Conservation (phyloP, 1,140 invertebrate species). For the Trypoxylus dichotomus region DNA sequence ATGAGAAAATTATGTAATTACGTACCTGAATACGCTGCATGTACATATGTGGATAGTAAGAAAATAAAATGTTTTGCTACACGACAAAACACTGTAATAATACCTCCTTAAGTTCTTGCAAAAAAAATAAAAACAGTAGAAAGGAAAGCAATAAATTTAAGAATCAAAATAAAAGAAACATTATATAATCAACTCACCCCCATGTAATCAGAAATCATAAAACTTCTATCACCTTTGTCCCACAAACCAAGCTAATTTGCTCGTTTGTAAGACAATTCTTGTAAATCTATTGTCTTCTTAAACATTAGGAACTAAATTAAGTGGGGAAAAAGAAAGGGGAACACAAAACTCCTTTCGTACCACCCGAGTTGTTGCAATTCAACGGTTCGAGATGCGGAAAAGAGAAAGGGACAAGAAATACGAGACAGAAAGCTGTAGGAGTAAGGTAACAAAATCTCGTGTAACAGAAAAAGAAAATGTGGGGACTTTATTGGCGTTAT, state of each 20-base stretch:
- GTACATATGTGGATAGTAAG: too few species aligned
- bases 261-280: constrained; percentile 2
- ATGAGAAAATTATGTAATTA: too few species aligned
- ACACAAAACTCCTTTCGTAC: not conserved
- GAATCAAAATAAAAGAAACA: too few species aligned
- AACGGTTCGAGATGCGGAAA: not conserved
- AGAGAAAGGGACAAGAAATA: not conserved
- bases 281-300: constrained; percentile 9
- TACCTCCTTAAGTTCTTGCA: too few species aligned
- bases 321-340: not conserved
- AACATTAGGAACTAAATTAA: constrained; percentile 8
- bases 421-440: not conserved
- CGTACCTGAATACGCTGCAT: too few species aligned
- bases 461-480: constrained; percentile 5
- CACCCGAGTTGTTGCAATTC: not conserved
- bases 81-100: too few species aligned
- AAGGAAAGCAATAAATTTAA: too few species aligned
- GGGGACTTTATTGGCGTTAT: constrained; percentile 5
- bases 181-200: too few species aligned
- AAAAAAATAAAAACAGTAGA: too few species aligned
- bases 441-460: constrained; percentile 21
- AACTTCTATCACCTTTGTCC: not conserved
- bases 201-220: not conserved
- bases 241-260: not conserved
- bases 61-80: too few species aligned